Evolutionary conservation across 2,113 vertebrate species (phyloP), one percentile per base, ranked within the genome.

Genomic region (Ramphastos sulfuratus): DNA sequence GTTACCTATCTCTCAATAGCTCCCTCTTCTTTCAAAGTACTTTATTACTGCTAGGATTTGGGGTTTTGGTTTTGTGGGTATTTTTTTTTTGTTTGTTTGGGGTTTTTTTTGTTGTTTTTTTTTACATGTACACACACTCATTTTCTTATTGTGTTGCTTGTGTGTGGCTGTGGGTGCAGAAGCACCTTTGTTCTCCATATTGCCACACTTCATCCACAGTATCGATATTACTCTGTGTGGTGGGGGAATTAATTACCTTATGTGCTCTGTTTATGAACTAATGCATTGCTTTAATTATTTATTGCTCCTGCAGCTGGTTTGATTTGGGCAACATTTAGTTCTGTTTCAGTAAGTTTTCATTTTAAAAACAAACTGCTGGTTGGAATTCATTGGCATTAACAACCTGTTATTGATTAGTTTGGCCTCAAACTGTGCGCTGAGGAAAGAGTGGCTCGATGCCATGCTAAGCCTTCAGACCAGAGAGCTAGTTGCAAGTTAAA

Each of bases 361-460:
- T 93, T 92, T 61, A 30, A 69, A 94, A 96, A 48, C 93, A 93
- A 88, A 81, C 80, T 54, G 50, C 82, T 88, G 55, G 27, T 87
- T 90, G 35, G 87, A 91, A 92, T 93, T 94, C 85, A 65, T 83
- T 83, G 83, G 85, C 93, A 63, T 90, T 91, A 95, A 88, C 87
- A 93, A 42, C 44, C 24, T 42, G 54, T 35, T 94, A 95, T 94
- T 94, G 94, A 96, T 96, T 87, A 81, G 94, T 74, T 91, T 94
- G 89, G 89, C 82, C 69, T 94, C 93, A 74, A 25, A 77, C 69
- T 88, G 89, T 74, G 88, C 65, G 69, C 75, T 44, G 80, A 67
- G 79, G 78, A 30, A 30, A 64, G 78, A 60, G 60, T 64, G 82
- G 89, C 92, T 85, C 19, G 80, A 11, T 73, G 86, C 91, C 84